Conservation (phyloP, 2,113 vertebrate genomes). For the Urocitellus parryii region DNA sequence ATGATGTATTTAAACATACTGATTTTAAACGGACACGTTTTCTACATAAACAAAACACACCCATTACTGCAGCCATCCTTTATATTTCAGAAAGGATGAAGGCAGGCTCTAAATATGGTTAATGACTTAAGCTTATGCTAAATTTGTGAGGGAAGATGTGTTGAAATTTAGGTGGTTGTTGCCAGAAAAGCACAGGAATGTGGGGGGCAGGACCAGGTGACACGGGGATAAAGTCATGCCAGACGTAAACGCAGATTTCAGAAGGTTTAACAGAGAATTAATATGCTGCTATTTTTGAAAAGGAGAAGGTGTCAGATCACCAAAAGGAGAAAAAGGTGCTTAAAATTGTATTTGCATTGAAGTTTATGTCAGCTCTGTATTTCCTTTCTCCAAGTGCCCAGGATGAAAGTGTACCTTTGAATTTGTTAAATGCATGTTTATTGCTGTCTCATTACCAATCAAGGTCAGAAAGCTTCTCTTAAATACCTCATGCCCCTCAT, state of each 20-base stretch:
- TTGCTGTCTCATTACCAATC: constrained; percentile 45
- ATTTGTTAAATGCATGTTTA: background rate
- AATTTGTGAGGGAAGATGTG: constrained; percentile 64
- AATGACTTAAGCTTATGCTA: constrained; percentile 64
- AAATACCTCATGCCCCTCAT: background rate
- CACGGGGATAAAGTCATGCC: constrained; percentile 47
- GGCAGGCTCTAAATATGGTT: constrained; percentile 69
- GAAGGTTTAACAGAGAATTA: constrained; percentile 68
- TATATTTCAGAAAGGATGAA: constrained; percentile 30
- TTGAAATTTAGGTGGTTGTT: constrained; percentile 68
- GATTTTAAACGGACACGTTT: background rate
- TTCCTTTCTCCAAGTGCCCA: background rate
- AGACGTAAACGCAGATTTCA: constrained; percentile 11
- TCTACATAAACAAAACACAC: background rate
- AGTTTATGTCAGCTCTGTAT: background rate
- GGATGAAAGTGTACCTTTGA: background rate
- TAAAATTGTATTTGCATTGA: constrained; percentile 44
- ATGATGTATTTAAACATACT: background rate
- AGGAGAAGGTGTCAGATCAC: constrained; percentile 70
- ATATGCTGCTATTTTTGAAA: constrained; percentile 58
- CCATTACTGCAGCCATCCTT: background rate
- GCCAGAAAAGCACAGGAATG: constrained; percentile 17
- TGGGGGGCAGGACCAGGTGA: constrained; percentile 38
- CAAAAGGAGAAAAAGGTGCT: background rate
- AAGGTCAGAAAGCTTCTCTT: background rate